These are phyloP conservation scores for Hippocampus guttulatus DNA, from an alignment of 2,113 vertebrate genomes.

Conservation along the genomic window DNA sequence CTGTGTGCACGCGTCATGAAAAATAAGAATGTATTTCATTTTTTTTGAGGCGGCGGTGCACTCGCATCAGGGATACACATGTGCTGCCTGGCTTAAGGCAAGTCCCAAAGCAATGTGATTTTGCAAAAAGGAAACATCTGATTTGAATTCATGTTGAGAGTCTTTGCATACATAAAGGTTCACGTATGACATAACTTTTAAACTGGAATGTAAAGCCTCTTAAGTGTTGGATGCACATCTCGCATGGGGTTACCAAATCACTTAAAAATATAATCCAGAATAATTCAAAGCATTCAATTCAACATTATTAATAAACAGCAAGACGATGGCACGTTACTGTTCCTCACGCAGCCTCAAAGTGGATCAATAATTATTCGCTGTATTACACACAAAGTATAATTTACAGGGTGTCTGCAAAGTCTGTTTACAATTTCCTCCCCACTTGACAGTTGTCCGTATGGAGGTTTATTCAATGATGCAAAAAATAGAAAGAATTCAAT, in stretches of 20 bases:
- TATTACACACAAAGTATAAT: too few species aligned
- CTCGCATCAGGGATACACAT: background rate
- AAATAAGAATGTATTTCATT: background rate
- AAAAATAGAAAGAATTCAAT: background rate
- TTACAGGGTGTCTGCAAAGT: background rate
- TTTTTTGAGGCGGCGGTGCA: background rate
- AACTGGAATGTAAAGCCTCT: too few species aligned
- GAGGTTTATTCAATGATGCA: too few species aligned
- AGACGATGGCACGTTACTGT: too few species aligned
- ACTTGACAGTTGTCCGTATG: background rate
- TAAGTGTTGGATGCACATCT: too few species aligned
- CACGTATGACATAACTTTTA: too few species aligned
- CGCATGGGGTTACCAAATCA: too few species aligned
- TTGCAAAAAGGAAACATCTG: background rate
- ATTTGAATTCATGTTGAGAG: background rate
- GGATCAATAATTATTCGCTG: background rate
- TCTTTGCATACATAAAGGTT: background rate
- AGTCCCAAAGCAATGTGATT: background rate
- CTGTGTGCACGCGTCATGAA: background rate
- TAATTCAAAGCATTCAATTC: too few species aligned
- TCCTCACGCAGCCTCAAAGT: too few species aligned
- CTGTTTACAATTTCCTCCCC: background rate
- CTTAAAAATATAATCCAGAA: too few species aligned
- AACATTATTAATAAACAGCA: too few species aligned
- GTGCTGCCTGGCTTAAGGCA: background rate